These are phyloP conservation scores for Pedicia rivosa DNA, from an alignment of 2,888 invertebrate species.

Conservation along the genomic window DNA sequence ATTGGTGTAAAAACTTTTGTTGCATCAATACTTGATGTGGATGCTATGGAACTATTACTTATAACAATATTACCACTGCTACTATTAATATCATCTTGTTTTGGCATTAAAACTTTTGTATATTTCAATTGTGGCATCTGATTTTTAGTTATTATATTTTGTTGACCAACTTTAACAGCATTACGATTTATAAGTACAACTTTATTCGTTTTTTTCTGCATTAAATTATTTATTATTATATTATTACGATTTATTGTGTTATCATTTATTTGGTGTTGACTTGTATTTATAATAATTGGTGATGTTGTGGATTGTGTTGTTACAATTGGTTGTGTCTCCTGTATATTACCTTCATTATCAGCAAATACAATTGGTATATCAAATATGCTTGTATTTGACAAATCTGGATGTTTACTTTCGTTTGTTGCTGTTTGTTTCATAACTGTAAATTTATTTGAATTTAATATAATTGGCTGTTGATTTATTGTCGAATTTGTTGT, in stretches of 20 bases:
- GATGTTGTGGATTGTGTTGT: slow-evolving; percentile 8
- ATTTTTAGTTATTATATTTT: slow-evolving; percentile 20
- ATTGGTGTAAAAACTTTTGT: not conserved
- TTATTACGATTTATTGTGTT: not conserved
- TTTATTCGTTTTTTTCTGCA: slow-evolving; percentile 19
- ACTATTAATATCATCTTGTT: not conserved
- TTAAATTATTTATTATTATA: slow-evolving; percentile 3
- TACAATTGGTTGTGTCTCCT: slow-evolving; percentile 12
- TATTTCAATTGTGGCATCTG: slow-evolving; percentile 19
- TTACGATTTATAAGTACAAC: slow-evolving; percentile 28
- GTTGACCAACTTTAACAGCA: slow-evolving; percentile 25
- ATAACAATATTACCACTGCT: not conserved
- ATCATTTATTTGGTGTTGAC: slow-evolving; percentile 2
- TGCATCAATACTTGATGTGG: not conserved
- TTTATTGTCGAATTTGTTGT: slow-evolving; percentile 15
- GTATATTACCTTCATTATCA: slow-evolving; percentile 34
- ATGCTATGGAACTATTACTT: not conserved
- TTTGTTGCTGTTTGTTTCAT: slow-evolving; percentile 19
- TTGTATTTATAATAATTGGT: slow-evolving; percentile 6
- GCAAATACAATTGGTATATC: slow-evolving; percentile 51
- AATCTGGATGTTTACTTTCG: slow-evolving; percentile 26
- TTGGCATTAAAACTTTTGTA: slow-evolving; percentile 21
- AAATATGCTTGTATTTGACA: slow-evolving; percentile 39
- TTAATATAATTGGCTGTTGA: slow-evolving; percentile 11
- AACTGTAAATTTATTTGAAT: slow-evolving; percentile 24